These are phyloP conservation scores for Petrocephalus sullivani DNA, from an alignment of 2,797 vertebrate species.

Conservation along the genomic window DNA sequence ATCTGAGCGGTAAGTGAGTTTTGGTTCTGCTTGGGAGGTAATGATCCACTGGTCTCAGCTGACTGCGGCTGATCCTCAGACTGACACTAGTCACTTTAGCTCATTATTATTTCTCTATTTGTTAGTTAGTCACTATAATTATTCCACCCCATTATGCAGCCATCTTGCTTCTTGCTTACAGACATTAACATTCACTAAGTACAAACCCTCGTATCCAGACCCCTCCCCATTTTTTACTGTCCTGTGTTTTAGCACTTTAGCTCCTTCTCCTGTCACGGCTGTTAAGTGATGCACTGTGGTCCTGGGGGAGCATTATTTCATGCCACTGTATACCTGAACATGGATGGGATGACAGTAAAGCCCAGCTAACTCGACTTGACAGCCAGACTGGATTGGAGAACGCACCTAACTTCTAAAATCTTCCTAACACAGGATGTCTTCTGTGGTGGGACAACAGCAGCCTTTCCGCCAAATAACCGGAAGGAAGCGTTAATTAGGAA, in stretches of 20 bases:
- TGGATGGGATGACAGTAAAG: background rate
- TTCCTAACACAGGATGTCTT: constrained; percentile 42
- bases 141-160: background rate
- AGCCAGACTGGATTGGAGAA: constrained; percentile 35
- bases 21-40: constrained; percentile 75
- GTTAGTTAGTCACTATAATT: background rate
- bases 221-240: background rate
- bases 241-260: background rate
- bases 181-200: background rate
- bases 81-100: background rate
- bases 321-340: background rate
- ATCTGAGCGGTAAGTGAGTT: constrained; percentile 68
- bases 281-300: background rate
- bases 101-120: background rate
- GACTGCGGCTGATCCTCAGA: constrained; percentile 45
- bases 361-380: background rate
- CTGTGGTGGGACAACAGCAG: constrained; percentile 53
- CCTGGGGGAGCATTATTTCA: background rate
- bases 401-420: constrained; percentile 43
- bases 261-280: background rate
- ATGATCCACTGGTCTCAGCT: constrained; percentile 65
- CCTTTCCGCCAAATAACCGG: constrained; percentile 58
- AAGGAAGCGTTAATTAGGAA: background rate
- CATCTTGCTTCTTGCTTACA: background rate
- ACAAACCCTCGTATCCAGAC: background rate